phyloP scores from a whole-genome alignment of 2,888 invertebrate species.

The Rhorus exstirpatorius region DNA sequence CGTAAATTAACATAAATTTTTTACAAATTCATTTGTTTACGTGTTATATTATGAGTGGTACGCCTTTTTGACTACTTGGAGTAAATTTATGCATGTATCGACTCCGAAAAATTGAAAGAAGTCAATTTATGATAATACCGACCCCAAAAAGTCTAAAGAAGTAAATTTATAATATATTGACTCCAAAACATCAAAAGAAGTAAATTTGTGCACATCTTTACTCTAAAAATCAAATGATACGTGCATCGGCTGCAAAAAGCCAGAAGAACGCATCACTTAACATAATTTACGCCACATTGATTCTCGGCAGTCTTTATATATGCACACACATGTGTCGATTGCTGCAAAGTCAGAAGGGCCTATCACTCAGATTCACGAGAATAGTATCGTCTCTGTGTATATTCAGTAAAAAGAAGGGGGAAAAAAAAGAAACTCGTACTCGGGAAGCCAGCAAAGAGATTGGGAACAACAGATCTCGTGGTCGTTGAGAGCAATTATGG shows the following conservation, averaged over 20 bases:
- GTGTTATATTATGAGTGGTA: too few relatives aligned
- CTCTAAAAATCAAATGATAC: not conserved
- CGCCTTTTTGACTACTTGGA: not conserved
- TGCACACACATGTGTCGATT: not conserved
- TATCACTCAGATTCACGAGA: not conserved
- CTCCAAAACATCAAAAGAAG: too few relatives aligned
- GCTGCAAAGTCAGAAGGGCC: not conserved
- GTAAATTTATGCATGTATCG: not conserved
- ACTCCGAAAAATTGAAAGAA: not conserved
- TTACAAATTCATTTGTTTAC: too few relatives aligned
- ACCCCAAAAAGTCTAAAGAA: too few relatives aligned
- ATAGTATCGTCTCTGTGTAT: not conserved
- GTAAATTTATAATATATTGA: too few relatives aligned
- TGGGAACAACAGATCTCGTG: conserved; percentile 39
- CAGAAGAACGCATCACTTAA: too few relatives aligned
- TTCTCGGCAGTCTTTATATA: too few relatives aligned
- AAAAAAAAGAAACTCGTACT: not conserved
- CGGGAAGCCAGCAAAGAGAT: conserved; percentile 19
- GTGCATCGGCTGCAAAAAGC: not conserved
- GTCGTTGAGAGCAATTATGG: conserved; percentile 22
- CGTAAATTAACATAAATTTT: too few relatives aligned
- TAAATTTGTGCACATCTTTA: too few relatives aligned
- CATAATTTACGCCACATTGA: too few relatives aligned
- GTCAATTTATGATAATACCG: too few relatives aligned
- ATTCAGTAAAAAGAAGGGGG: not conserved